Conservation (phyloP, 2,888 invertebrate species). For the Oscheius sp. region DNA sequence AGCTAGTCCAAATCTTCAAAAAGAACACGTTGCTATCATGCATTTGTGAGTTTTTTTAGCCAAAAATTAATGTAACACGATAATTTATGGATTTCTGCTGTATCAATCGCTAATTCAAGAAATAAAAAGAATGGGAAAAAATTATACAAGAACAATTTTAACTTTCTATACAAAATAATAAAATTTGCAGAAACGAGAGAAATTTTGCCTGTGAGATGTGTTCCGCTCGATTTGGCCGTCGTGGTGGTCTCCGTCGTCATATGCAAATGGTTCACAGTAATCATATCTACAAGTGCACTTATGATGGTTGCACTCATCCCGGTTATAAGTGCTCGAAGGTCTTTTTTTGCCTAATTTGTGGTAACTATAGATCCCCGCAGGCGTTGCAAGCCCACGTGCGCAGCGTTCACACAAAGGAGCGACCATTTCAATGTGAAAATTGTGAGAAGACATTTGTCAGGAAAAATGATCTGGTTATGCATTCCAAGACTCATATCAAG, state of each 20-base stretch:
- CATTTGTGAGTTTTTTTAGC: conserved; percentile 25
- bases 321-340: conserved; percentile 58
- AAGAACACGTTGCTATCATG: conserved; percentile 34
- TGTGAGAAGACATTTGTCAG: conserved; percentile 46
- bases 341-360: neutral
- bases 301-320: conserved; percentile 49
- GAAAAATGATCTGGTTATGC: conserved; percentile 50
- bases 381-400: conserved; percentile 53
- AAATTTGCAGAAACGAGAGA: conserved; percentile 26
- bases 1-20: conserved; percentile 27
- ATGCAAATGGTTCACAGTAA: conserved; percentile 77
- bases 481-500: conserved; percentile 42
- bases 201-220: conserved; percentile 36
- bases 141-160: neutral
- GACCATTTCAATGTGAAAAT: conserved; percentile 40
- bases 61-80: no score
- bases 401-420: conserved; percentile 47
- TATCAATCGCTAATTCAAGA: no score
- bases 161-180: conserved; percentile 4
- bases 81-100: no score
- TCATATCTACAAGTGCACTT: conserved; percentile 51
- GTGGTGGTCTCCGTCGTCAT: conserved; percentile 78
- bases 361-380: conserved; percentile 30
- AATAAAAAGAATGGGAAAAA: no score
- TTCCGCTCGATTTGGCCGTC: conserved; percentile 23